Evolutionary conservation across 2,888 invertebrate species (phyloP), one percentile per base, ranked within the genome.

Genomic region (Mesorhabditis belari): DNA sequence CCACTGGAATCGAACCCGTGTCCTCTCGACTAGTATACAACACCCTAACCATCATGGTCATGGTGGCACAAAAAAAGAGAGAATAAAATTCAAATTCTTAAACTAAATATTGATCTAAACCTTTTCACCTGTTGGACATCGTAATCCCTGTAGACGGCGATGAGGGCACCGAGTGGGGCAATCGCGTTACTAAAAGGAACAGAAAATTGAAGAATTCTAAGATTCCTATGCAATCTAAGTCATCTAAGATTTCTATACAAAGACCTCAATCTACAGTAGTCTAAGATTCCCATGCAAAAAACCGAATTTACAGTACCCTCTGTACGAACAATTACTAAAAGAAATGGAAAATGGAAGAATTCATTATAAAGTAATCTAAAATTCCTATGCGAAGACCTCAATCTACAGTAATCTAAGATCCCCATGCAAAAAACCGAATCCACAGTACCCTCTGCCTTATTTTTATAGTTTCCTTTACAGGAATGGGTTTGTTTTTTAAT

Each of bases 101-200:
- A n/a, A n/a, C n/a, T n/a, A n/a, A 9, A 55, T 17, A 3, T 29
- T 4, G 19, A 3, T 49, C 63, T 35, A 50, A 66, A 65, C n/a
- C 57, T 62, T 60, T 63, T 63, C 0, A 88, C 87, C 78, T 91
- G 90, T 74, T 87, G 87, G 0, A 90, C 62, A 3, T 51, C 54
- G 21, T 91, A 91, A 79, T 90, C 90, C 4, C 87, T 87, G 81
- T 90, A 93, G 69, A 95, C 88, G 81, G 92, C 86, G 89, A 92
- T 94, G 2, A 98, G 84, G 0, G 92, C 93, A 62, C 96, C 90
- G 57, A 98, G 85, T 0, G 96, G 96, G 3, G 96, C 96, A 77
- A 98, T 95, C 3, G 95, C 94, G 83, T 98, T 98, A 83, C 94
- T 78, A 28, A 63, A 65, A 51, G n/a, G n/a, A n/a, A n/a, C n/a